Evolutionary conservation across 1,140 invertebrate species (phyloP), one percentile per base, ranked within the genome.

Genomic region (Chlorops oryzae): DNA sequence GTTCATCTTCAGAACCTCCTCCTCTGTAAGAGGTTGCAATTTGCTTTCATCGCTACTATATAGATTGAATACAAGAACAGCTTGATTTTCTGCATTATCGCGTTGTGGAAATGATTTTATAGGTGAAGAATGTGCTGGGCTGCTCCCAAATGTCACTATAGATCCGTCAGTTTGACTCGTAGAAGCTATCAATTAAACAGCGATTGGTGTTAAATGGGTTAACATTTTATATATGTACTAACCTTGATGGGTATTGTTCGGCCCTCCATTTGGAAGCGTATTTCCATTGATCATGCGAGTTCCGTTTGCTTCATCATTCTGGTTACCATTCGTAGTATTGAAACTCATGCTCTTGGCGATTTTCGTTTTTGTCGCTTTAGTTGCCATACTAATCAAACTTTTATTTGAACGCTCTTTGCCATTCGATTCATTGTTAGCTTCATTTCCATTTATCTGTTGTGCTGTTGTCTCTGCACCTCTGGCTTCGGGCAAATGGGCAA

Each of bases 1-100:
- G 50, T 72, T 72, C 70, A 72, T 72, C 51, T 72, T 72, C 2
- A 72, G 25, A 3, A 72, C 57, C 43, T 72, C 70, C 52, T 72
- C 67, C 40, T 72, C 70, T 1, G 70, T 69, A 3, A 72, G 32
- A 0, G 67, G 65, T 18, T 67, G 65, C 20, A 72, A 42, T 39
- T 72, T 72, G 35, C 55, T 63, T 4, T 62, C 62, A 1, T 58
- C 65, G 5, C 56, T 57, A 43, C 62, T 69, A 3, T 68, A 69
- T n/a, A 72, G 47, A 22, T 58, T 65, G 22, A 72, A 70, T 15
- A 72, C 47, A 13, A 72, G 43, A 20, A 72, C 59, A 1, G 48
- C 59, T 46, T 67, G 64, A 25, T 51, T 55, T 5, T 54, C 51
- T 1, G 27, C 40, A 5, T 21, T 23, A 9, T 9, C 27, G 18